These are phyloP conservation scores for Epinotia nisella DNA, from an alignment of 2,888 invertebrate genomes.

Conservation along the genomic window DNA sequence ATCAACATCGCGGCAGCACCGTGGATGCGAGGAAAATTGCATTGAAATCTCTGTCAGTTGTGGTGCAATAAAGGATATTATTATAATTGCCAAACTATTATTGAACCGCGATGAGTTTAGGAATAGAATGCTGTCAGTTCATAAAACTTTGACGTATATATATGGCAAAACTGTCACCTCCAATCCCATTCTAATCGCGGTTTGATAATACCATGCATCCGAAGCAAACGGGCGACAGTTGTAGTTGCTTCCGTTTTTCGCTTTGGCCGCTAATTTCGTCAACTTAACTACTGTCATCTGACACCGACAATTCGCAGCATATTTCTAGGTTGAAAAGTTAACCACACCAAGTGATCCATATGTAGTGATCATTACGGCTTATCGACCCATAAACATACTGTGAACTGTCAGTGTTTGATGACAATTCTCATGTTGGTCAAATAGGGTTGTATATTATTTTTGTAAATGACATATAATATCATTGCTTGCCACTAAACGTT, in stretches of 20 bases:
- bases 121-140: too few species aligned
- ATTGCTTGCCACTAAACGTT: slow-evolving; percentile 45
- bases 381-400: background rate
- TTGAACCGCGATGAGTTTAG: too few species aligned
- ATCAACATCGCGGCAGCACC: background rate
- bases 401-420: background rate
- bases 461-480: slow-evolving; percentile 18
- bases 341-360: background rate
- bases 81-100: too few species aligned
- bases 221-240: background rate
- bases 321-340: too few species aligned
- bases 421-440: background rate
- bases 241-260: background rate
- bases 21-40: background rate
- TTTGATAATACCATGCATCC: background rate
- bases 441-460: background rate
- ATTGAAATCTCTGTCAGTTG: too few species aligned
- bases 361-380: background rate
- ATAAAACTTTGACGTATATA: too few species aligned
- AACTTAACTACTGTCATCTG: background rate
- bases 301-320: background rate
- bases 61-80: too few species aligned
- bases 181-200: too few species aligned
- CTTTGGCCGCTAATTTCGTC: background rate
- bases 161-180: too few species aligned